phyloP scores from a whole-genome alignment of 2,113 vertebrate species.

The Nycticebus coucang region DNA sequence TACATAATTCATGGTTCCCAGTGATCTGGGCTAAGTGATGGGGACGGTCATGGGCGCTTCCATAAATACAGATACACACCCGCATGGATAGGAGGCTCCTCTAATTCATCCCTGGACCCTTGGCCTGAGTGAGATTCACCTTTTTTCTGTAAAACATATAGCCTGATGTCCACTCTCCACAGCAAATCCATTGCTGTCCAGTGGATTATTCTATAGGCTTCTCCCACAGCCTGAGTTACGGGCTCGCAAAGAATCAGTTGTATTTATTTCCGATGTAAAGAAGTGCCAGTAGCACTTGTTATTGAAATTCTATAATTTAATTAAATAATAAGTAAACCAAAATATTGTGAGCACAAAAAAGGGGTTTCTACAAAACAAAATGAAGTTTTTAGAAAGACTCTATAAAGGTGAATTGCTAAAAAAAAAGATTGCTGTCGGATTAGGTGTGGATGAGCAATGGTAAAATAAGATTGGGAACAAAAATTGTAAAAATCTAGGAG shows the following conservation, averaged over 20 bases:
- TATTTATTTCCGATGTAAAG: neutral
- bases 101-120: too few relatives aligned
- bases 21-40: neutral
- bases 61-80: too few relatives aligned
- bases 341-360: slow-evolving; percentile 5
- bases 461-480: slow-evolving; percentile 41
- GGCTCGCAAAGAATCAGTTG: neutral
- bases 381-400: slow-evolving; percentile 64
- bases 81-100: neutral
- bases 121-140: neutral
- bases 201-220: neutral
- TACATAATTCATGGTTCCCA: neutral
- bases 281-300: neutral
- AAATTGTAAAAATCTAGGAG: slow-evolving; percentile 48
- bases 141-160: neutral
- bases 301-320: neutral
- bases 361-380: slow-evolving; percentile 40
- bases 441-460: slow-evolving; percentile 50
- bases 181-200: neutral
- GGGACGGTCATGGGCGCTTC: neutral
- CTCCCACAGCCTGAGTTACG: neutral
- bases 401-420: slow-evolving; percentile 63
- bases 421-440: slow-evolving; percentile 48
- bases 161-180: fast-evolving
- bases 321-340: slow-evolving; percentile 57